These are phyloP conservation scores for Mormyrus proboscirostris DNA, from an alignment of 2,797 vertebrate species.

Conservation along the genomic window DNA sequence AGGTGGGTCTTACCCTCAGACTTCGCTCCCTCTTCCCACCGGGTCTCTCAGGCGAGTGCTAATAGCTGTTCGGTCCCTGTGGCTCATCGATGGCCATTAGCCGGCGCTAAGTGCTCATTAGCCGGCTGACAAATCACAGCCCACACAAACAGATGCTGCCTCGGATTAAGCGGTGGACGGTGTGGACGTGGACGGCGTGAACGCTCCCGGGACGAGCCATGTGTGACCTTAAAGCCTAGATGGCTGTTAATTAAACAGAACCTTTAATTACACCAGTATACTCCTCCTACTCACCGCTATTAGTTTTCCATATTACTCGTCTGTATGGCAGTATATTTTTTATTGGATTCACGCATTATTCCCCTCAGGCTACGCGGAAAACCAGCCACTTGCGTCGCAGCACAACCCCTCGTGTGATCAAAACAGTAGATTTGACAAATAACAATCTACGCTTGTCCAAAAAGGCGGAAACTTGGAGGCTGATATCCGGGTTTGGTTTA, in stretches of 20 bases:
- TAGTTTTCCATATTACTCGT: not conserved
- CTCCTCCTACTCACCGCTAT: not conserved
- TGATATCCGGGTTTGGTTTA: not conserved
- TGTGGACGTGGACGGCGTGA: not conserved
- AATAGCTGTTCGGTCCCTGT: not conserved
- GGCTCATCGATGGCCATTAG: conserved; percentile 23
- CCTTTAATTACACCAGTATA: not conserved
- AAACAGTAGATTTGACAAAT: not conserved
- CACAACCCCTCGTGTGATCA: not conserved
- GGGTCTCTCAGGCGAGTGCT: not conserved
- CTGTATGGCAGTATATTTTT: not conserved
- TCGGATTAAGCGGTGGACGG: not conserved
- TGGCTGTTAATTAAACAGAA: not conserved
- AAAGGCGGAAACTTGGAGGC: not conserved
- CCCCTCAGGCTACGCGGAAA: not conserved
- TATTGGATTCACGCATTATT: not conserved
- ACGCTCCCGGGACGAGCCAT: not conserved
- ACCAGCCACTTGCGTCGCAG: not conserved
- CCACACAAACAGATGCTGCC: not conserved
- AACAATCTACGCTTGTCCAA: not conserved
- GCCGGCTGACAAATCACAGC: conserved; percentile 14
- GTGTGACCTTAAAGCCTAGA: not conserved
- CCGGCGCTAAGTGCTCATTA: conserved; percentile 23
- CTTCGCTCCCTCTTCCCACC: not conserved
- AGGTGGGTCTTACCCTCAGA: not conserved